Conservation (phyloP, 2,113 vertebrate genomes). For the Salminus brasiliensis region DNA sequence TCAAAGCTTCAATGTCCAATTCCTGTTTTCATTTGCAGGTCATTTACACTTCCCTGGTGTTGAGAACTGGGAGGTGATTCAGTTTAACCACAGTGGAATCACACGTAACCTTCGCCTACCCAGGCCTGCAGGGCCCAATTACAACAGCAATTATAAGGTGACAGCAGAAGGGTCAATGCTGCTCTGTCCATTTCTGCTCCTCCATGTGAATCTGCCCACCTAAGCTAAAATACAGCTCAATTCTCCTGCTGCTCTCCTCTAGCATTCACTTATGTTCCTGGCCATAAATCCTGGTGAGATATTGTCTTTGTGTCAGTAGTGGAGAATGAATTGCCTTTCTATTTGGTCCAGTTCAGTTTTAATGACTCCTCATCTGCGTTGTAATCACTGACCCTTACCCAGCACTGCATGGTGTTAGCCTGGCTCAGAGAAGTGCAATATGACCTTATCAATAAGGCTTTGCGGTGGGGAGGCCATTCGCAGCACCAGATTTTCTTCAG, state of each 20-base stretch:
- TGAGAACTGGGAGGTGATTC: neutral
- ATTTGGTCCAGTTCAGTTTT: conserved; percentile 31
- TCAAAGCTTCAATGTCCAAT: too few species aligned
- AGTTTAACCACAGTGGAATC: neutral
- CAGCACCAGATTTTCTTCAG: neutral
- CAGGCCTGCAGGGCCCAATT: neutral
- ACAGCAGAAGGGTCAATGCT: conserved; percentile 29
- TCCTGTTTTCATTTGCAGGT: neutral
- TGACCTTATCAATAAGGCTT: neutral
- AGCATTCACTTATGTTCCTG: conserved; percentile 9
- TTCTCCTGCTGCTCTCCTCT: neutral
- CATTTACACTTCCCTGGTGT: neutral
- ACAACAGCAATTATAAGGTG: conserved; percentile 36
- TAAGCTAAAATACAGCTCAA: conserved; percentile 33
- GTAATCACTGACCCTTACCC: conserved; percentile 27
- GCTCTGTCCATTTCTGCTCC: neutral
- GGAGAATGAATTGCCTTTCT: conserved; percentile 43
- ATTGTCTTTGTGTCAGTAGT: conserved; percentile 2
- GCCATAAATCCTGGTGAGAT: conserved; percentile 33
- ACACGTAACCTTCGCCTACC: neutral
- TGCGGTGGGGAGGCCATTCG: neutral
- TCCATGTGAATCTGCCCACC: conserved; percentile 23
- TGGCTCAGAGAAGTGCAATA: neutral
- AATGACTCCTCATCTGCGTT: conserved; percentile 18
- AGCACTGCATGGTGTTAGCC: neutral